Evolutionary conservation across 2,113 vertebrate genomes (phyloP), one percentile per base, ranked within the genome.

Genomic region (Propithecus coquereli): DNA sequence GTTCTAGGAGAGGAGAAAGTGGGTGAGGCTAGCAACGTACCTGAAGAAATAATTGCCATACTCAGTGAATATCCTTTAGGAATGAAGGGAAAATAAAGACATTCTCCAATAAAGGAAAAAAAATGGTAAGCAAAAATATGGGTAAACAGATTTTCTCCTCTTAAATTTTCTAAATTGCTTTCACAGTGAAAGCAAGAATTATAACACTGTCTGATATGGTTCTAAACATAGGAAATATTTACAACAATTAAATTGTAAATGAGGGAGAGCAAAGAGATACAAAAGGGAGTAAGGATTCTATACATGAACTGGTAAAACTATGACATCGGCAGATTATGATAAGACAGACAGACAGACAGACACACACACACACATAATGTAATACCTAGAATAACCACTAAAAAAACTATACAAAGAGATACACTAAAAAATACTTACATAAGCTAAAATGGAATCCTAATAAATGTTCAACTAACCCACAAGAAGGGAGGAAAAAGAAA

Each of bases 51-150:
- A 80, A 94, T 14, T 12, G 14, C 22, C 66, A 92, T 6, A 68
- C 47, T 27, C 68, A 90, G 32, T 34, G n/a, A 80, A 65, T 89
- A 66, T 45, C 79, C 79, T 86, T 86, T 66, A 87, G 17, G 65
- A 83, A 87, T 76, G 52, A 92, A 77, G 27, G n/a, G 23, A 40
- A 97, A 90, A 95, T 68, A 84, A 79, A 94, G 65, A 81, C 43
- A 87, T 18, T 73, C 34, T 95, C 57, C 84, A 57, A 54, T 43
- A 90, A 82, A 96, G 20, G 37, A 93, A 65, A 81, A 73, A 90
- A 82, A 43, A 77, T 6, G 16, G 50, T 76, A 66, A 83, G n/a
- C 27, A 79, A 95, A 95, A 92, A 68, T 37, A 68, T 13, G n/a
- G 37, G 54, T 73, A 71, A 83, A 79, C 37, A 43, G 13, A 88